Base-by-base conservation (phyloP, 2,113 vertebrate genomes). In the Eira barbara region DNA sequence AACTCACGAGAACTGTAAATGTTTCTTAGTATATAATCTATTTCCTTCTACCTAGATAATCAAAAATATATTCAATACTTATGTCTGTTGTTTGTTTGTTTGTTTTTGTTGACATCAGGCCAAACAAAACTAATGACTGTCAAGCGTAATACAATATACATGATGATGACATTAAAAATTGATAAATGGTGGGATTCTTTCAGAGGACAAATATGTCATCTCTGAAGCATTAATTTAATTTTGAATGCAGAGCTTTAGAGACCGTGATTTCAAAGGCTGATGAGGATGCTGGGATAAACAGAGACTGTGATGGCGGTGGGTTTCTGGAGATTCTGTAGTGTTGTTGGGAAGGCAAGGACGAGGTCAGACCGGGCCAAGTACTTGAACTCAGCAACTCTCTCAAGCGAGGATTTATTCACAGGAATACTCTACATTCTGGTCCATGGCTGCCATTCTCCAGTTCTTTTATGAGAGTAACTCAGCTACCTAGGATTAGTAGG, bases 321-420 rank as follows among this genome's bases (percentile, higher is more conserved):
- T 78, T 91, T 93, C 25, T 27, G 65, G 52, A 86, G 42, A 95
- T 71, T 83, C 39, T 25, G 29, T 7, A 89, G 14, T 23, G 17
- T 59, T 81, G 13, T 80, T 74, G 89, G 63, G 39, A 94, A 83
- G 39, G 90, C 13, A 91, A 96, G 7, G 49, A 73, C 59, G 65
- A 88, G 20, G 79, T 29, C 39, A 96, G 57, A 42, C 47, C 80
- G 47, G 55, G 61, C 39, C 85, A 71, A 14, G 8, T 49, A 42
- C 29, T 90, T 93, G 63, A 97, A 85, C 73, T 87, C 42, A 63
- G 42, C 59, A 74, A 80, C 47, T 63, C 63, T 81, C 85, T 93
- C 74, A 91, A 95, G 74, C 80, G 57, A 86, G 63, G 67, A 74
- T 92, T 97, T 95, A 81, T 73, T 76, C 23, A 45, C 57, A 88